Percentiles rank a stretch among this genome's conserved stretches.
These are phyloP conservation scores for Euspilapteryx auroguttella DNA, from an alignment of 2,888 invertebrate genomes.

Conservation along the genomic window DNA sequence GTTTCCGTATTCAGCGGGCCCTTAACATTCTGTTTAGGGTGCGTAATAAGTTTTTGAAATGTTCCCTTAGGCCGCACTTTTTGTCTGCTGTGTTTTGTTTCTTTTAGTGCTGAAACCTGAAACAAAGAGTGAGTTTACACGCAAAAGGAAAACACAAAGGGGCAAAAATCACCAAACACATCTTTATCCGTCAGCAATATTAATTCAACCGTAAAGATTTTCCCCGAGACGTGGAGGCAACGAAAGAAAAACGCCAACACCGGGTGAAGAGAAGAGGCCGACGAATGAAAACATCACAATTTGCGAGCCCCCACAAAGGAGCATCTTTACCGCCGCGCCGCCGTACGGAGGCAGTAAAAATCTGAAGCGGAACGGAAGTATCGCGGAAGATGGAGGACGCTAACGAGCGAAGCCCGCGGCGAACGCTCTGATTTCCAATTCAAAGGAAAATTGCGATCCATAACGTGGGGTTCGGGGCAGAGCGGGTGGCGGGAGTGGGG, in stretches of 20 bases:
- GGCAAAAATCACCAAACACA: not conserved
- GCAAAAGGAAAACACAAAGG: not conserved
- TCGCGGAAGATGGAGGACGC: constrained; percentile 45
- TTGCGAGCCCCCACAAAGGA: constrained; percentile 22
- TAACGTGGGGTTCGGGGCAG: constrained; percentile 33
- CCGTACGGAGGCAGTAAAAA: constrained; percentile 32
- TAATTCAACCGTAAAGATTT: not conserved
- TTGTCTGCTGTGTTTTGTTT: not conserved
- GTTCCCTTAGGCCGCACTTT: constrained; percentile 2
- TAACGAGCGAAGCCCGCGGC: constrained; percentile 48
- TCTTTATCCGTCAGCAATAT: not conserved
- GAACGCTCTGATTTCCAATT: constrained; percentile 61
- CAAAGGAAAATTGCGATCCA: constrained; percentile 64
- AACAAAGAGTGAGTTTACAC: too few relatives aligned
- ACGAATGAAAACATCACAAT: constrained; percentile 29
- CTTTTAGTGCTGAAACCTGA: too few relatives aligned
- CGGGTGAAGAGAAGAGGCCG: too few relatives aligned
- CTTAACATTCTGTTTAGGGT: constrained; percentile 16
- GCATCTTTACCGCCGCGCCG: constrained; percentile 32
- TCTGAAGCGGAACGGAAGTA: constrained; percentile 37
- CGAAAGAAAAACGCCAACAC: constrained; percentile 8
- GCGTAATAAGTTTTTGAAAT: constrained; percentile 25
- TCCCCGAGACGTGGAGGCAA: not conserved
- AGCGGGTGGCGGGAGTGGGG: constrained; percentile 19
- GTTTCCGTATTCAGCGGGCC: constrained; percentile 16